Evolutionary conservation across 2,888 invertebrate genomes (phyloP).

Genomic region (Imbricaverruca yamaguchii): DNA sequence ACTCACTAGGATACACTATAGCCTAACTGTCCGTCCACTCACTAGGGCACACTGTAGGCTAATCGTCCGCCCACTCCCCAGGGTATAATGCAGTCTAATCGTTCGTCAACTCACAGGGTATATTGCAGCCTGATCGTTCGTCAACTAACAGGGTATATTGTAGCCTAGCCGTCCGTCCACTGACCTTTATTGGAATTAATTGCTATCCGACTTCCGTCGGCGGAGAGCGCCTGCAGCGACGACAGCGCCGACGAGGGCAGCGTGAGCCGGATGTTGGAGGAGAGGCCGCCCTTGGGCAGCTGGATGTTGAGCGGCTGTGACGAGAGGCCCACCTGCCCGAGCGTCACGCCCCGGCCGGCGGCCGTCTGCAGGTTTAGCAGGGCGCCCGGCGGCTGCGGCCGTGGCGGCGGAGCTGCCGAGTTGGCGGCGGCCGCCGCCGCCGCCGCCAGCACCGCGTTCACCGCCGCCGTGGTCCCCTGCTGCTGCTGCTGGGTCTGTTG

Average conservation of each 20-base stretch:
- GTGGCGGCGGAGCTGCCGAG: neutral
- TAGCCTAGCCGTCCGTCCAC: neutral
- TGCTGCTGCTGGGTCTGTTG: neutral
- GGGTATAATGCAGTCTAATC: too few relatives aligned
- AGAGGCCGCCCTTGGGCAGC: slow-evolving; percentile 6
- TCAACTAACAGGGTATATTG: too few relatives aligned
- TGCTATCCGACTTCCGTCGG: neutral
- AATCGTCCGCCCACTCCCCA: too few relatives aligned
- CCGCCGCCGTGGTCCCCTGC: neutral
- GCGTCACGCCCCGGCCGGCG: neutral
- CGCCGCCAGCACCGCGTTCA: neutral
- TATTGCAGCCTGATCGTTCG: too few relatives aligned
- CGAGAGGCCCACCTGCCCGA: neutral
- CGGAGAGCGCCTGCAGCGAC: neutral
- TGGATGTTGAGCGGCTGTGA: neutral
- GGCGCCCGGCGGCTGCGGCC: neutral
- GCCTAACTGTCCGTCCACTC: too few relatives aligned
- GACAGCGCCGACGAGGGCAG: neutral
- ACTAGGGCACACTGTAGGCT: too few relatives aligned
- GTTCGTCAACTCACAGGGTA: too few relatives aligned
- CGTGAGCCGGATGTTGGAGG: slow-evolving; percentile 1
- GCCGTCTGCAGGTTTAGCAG: slow-evolving; percentile 1
- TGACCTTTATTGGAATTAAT: slow-evolving; percentile 16
- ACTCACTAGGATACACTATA: too few relatives aligned
- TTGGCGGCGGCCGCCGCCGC: neutral